Percentiles rank a stretch among this genome's conserved stretches.
These are phyloP conservation scores for Nemopilema nomurai DNA, from an alignment of 30 jellyfish, hydroid and myxozoan species.

Conservation along the genomic window DNA sequence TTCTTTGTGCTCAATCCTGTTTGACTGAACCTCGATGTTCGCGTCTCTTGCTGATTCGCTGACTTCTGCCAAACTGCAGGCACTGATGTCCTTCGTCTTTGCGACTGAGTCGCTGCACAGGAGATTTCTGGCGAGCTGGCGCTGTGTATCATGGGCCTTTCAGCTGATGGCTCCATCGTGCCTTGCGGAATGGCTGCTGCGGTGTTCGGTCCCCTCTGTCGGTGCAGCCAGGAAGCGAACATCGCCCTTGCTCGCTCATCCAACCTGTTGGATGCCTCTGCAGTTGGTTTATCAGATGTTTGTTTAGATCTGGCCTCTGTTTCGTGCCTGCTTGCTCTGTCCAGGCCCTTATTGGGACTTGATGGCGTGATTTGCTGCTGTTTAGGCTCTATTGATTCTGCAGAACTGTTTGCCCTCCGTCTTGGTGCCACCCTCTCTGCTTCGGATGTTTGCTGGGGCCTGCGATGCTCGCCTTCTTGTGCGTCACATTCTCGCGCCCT, in stretches of 20 bases:
- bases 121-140: constrained; percentile 39
- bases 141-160: constrained; percentile 9
- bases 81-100: not conserved
- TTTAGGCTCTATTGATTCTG: too few relatives aligned
- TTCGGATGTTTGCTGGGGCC: not conserved
- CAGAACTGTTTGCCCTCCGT: too few relatives aligned
- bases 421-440: not conserved
- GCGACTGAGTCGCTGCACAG: not conserved
- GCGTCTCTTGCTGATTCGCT: not conserved
- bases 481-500: not conserved
- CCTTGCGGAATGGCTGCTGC: not conserved
- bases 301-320: not conserved
- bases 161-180: not conserved
- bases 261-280: not conserved
- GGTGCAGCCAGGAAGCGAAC: too few relatives aligned
- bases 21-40: constrained; percentile 24
- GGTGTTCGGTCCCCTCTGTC: not conserved
- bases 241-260: too few relatives aligned
- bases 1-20: constrained; percentile 26
- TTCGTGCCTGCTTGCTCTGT: too few relatives aligned
- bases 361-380: too few relatives aligned
- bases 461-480: not conserved
- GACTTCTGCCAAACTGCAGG: not conserved
- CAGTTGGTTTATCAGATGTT: not conserved
- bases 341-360: too few relatives aligned